Base-by-base conservation (phyloP, 2,113 vertebrate genomes). In the Sorex fumeus region DNA sequence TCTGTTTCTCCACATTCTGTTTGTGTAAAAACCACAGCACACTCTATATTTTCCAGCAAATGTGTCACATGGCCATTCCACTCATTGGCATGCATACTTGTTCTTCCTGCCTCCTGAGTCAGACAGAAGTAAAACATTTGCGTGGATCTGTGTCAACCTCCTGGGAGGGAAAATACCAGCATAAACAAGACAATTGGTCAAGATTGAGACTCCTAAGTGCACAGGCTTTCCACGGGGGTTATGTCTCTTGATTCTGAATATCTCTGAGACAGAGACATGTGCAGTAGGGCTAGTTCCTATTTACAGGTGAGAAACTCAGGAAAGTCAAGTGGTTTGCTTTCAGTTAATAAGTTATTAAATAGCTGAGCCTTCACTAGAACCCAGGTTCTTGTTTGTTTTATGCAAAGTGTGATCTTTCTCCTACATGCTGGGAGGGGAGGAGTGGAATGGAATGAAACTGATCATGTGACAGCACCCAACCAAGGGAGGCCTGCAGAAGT, bases 271-370 rank as follows among this genome's bases (percentile, higher is more conserved):
- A 19, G 4, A 83, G 19, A 36, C 21, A 64, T 10, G 15, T 67
- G 75, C 3, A 45, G 25, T 40, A 10, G 30, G 75, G 28, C 45
- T 57, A 8, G 6, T 45, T n/a, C 36, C 13, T 8, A 87, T 23
- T 84, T 64, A 91, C 57, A 71, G 72, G 19, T 36, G 25, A 74
- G 6, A 74, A 57, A 19, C 28, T 34, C 53, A 88, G 50, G 47
- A 57, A 88, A 89, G 50, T 57, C 80, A 27, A 36, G 84, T 57
- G 21, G 60, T 66, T 94, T 91, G 25, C 80, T 40, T 40, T 57
- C 50, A 36, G 79, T 91, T 89, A 94, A 80, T 62, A 92, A 87
- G 92, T 95, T 82, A 93, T 83, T n/a, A 43, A 80, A 47, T 62
- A 25, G 53, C 21, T 60, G 45, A 77, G 1, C 25, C 30, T 64